Conservation (phyloP, 2,888 invertebrate species). For the Drosophila putrida region DNA sequence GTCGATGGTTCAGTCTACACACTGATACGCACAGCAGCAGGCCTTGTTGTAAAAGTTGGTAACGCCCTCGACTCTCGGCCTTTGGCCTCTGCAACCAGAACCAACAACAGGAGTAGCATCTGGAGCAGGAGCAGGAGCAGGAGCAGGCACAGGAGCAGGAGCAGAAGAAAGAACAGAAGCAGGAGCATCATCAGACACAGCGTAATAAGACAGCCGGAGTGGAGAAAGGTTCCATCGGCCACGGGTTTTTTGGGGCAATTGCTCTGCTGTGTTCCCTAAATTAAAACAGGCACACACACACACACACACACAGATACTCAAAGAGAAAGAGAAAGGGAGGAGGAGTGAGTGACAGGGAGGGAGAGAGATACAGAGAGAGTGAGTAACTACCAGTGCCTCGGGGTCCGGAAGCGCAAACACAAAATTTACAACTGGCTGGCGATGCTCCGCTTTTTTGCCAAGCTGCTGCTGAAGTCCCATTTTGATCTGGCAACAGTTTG, state of each 20-base stretch:
- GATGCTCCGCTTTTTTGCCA: conserved; percentile 37
- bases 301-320: conserved; percentile 16
- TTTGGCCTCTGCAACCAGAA: conserved; percentile 13
- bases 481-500: conserved; percentile 53
- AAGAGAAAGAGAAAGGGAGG: background rate
- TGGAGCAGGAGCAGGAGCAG: conserved; percentile 8
- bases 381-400: conserved; percentile 30
- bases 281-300: conserved; percentile 64
- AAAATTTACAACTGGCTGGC: conserved; percentile 62
- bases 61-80: conserved; percentile 40
- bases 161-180: background rate
- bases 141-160: conserved; percentile 1
- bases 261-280: conserved; percentile 64
- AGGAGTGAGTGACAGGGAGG: background rate
- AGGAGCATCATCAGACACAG: conserved; percentile 24
- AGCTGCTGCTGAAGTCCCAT: conserved; percentile 47
- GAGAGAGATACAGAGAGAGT: background rate
- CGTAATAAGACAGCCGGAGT: conserved; percentile 65
- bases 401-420: conserved; percentile 58
- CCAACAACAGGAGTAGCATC: background rate
- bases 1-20: conserved; percentile 25
- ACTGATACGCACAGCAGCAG: conserved; percentile 61
- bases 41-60: conserved; percentile 37
- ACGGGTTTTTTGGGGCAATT: conserved; percentile 56
- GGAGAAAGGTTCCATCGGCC: conserved; percentile 44